Evolutionary conservation across 2,113 vertebrate genomes (phyloP).

Genomic region (Pelusios castaneus): DNA sequence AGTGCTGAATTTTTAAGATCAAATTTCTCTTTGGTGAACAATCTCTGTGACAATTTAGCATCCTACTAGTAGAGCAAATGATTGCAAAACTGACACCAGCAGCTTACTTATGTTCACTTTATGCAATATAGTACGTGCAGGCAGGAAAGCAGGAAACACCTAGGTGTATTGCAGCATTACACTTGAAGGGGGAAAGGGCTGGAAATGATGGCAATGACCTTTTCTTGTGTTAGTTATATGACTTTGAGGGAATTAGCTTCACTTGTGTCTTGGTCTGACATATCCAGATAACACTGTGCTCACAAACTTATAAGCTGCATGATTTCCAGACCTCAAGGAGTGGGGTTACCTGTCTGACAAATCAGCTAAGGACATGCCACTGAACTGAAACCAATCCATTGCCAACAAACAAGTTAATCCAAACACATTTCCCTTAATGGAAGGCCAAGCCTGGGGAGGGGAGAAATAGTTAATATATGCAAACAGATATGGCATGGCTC

Average conservation of each 20-base stretch:
- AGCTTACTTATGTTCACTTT: fast-evolving
- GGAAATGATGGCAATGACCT: background rate
- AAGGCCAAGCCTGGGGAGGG: background rate
- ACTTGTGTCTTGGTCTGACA: background rate
- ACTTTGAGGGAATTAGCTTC: background rate
- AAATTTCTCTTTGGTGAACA: background rate
- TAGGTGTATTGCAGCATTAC: background rate
- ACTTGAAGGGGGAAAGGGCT: background rate
- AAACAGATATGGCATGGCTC: background rate
- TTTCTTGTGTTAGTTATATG: fast-evolving
- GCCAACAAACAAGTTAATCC: background rate
- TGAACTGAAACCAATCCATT: background rate
- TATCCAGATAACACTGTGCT: background rate
- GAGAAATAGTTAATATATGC: background rate
- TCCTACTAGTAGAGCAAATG: background rate
- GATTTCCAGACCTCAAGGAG: background rate
- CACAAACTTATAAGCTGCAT: background rate
- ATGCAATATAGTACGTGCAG: fast-evolving
- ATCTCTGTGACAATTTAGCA: background rate
- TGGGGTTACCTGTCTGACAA: background rate
- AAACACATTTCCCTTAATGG: background rate
- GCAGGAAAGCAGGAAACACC: background rate
- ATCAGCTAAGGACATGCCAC: fast-evolving
- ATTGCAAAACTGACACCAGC: background rate
- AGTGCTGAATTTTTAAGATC: fast-evolving